These are phyloP conservation scores for Eupithecia abbreviata DNA, from an alignment of 2,888 invertebrate genomes.

Conservation along the genomic window DNA sequence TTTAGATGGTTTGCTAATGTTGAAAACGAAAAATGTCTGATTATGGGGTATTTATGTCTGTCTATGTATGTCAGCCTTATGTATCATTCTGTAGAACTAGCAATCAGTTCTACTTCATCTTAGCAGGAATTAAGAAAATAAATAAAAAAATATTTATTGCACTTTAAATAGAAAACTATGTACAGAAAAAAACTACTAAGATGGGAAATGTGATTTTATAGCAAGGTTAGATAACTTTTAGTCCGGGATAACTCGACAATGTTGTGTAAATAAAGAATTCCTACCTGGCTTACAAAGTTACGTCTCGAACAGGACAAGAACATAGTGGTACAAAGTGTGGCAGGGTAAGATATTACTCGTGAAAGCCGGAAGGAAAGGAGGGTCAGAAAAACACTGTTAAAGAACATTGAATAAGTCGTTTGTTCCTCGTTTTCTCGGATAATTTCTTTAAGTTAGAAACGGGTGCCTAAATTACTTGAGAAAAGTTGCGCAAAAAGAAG, in stretches of 20 bases:
- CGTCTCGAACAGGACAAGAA: slow-evolving; percentile 21
- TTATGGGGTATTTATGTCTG: neutral
- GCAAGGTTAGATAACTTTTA: neutral
- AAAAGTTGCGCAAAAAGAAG: slow-evolving; percentile 21
- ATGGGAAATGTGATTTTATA: neutral
- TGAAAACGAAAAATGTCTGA: neutral
- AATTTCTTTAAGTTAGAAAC: neutral
- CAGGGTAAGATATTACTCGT: slow-evolving; percentile 4
- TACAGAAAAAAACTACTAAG: neutral
- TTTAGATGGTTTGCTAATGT: neutral
- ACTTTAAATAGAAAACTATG: too few species aligned
- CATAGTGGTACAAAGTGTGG: slow-evolving; percentile 32
- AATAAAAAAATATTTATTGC: too few species aligned
- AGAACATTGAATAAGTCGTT: slow-evolving; percentile 27
- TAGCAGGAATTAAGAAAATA: neutral
- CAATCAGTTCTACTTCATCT: neutral
- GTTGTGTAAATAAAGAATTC: slow-evolving; percentile 37
- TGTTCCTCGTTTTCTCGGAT: slow-evolving; percentile 21
- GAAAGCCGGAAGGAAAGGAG: slow-evolving; percentile 27
- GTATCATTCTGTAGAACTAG: neutral
- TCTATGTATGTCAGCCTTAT: neutral
- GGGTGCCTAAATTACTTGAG: neutral
- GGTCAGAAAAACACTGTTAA: slow-evolving; percentile 17
- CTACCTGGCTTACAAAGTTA: slow-evolving; percentile 32
- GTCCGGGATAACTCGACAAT: slow-evolving; percentile 19